These are phyloP conservation scores for Fopius arisanus DNA, from an alignment of 1,140 invertebrate species.

Conservation along the genomic window DNA sequence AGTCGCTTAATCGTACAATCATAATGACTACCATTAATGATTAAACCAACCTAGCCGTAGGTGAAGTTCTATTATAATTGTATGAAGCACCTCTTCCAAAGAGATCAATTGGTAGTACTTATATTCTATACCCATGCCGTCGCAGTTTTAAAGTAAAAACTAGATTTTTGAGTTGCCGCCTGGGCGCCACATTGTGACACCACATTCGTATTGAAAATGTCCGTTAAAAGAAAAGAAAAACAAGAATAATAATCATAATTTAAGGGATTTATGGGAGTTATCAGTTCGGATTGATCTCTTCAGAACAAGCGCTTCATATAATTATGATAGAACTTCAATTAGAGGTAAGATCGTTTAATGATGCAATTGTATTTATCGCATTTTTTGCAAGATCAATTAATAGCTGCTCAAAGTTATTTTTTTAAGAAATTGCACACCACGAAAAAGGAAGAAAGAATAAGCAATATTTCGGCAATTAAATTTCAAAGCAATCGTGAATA, in stretches of 20 bases:
- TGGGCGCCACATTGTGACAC: neutral
- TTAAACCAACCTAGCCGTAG: neutral
- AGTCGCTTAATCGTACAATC: no score
- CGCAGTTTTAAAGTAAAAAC: neutral
- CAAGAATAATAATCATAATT: neutral
- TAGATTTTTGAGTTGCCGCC: neutral
- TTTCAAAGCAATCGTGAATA: neutral
- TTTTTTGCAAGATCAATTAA: slow-evolving; percentile 11
- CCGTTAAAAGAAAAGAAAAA: neutral
- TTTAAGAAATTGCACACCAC: no score
- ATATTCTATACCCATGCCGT: neutral
- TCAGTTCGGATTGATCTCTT: slow-evolving; percentile 19
- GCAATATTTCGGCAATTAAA: no score
- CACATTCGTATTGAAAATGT: slow-evolving; percentile 13
- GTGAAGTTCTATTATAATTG: slow-evolving; percentile 13
- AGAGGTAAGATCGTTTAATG: slow-evolving; percentile 23
- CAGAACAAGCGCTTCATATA: slow-evolving; percentile 19
- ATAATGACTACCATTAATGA: no score
- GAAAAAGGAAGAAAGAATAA: no score
- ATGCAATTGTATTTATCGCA: slow-evolving; percentile 16
- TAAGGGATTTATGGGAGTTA: no score
- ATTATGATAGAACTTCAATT: slow-evolving; percentile 27
- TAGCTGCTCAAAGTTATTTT: slow-evolving; percentile 13
- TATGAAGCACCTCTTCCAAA: slow-evolving; percentile 1
- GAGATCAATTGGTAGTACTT: neutral